A percentile compares a stretch with the other conserved stretches of the same genome.
These are phyloP conservation scores for Actinemys pallida DNA, from an alignment of 2,113 vertebrate genomes.

Conservation along the genomic window DNA sequence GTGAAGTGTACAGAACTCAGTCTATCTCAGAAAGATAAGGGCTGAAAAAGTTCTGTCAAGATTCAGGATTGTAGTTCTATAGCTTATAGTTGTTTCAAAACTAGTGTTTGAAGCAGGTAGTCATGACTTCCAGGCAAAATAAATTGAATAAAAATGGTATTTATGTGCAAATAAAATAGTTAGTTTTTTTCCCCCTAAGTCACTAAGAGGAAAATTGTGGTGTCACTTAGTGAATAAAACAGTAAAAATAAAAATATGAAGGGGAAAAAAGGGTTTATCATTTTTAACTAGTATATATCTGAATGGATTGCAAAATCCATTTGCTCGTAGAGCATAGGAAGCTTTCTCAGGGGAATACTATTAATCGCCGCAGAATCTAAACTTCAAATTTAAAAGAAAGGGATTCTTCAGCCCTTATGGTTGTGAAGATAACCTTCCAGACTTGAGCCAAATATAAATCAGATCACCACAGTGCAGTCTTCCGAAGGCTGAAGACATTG, in stretches of 20 bases:
- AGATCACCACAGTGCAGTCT: not conserved
- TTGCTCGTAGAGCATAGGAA: not conserved
- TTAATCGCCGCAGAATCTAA: not conserved
- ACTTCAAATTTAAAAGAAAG: not conserved
- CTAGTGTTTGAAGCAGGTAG: not conserved
- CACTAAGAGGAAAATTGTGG: not conserved
- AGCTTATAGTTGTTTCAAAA: not conserved
- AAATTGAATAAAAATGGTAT: not conserved
- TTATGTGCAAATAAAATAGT: not conserved
- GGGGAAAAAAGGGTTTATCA: not conserved
- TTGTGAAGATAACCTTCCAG: not conserved
- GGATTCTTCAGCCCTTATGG: not conserved
- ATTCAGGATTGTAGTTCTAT: not conserved
- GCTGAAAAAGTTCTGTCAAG: not conserved
- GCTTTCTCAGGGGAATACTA: not conserved
- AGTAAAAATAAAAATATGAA: not conserved
- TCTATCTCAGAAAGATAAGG: not conserved
- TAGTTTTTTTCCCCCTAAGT: too few species aligned
- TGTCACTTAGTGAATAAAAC: not conserved
- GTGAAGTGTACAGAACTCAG: not conserved
- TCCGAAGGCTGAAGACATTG: not conserved
- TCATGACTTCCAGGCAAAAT: not conserved
- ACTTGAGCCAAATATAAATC: not conserved
- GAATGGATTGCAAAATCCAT: not conserved
- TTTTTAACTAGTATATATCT: not conserved